Evolutionary conservation across 2,113 vertebrate species (phyloP).

Genomic region (Rallus limicola): DNA sequence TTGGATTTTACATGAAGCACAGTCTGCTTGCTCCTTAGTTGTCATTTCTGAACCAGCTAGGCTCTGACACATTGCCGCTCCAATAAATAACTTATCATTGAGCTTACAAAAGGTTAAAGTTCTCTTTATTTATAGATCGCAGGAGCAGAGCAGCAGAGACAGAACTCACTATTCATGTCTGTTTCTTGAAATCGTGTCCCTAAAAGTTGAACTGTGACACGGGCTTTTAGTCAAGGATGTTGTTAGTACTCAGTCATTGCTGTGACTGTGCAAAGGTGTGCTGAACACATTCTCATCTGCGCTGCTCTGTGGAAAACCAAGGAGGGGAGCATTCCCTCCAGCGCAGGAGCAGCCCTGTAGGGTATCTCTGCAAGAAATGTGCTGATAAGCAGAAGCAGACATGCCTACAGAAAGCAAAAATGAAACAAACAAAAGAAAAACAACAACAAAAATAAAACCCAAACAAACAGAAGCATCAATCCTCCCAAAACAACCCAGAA

Average conservation of each 20-base stretch:
- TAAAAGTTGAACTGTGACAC: not conserved
- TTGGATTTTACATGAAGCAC: constrained; percentile 36
- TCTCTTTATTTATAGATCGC: constrained; percentile 43
- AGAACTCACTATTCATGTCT: not conserved
- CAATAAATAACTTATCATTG: constrained; percentile 47
- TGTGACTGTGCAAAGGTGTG: not conserved
- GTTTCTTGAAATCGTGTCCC: not conserved
- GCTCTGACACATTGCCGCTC: not conserved
- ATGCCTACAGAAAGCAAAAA: not conserved
- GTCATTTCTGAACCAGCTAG: constrained; percentile 40
- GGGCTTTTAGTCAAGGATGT: not conserved
- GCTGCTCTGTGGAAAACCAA: not conserved
- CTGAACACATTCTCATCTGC: not conserved
- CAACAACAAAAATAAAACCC: not conserved
- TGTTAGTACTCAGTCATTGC: not conserved
- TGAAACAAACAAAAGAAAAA: not conserved
- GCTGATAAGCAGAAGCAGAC: not conserved
- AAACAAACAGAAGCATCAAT: not conserved
- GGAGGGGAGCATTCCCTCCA: not conserved
- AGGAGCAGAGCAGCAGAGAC: not conserved
- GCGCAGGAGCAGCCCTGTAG: not conserved
- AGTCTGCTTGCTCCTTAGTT: constrained; percentile 13
- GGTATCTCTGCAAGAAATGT: not conserved
- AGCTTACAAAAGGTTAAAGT: constrained; percentile 50
- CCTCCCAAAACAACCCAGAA: too few relatives aligned